Base-by-base conservation (phyloP, 2,797 vertebrate species). In the Rhyacichthys aspro region DNA sequence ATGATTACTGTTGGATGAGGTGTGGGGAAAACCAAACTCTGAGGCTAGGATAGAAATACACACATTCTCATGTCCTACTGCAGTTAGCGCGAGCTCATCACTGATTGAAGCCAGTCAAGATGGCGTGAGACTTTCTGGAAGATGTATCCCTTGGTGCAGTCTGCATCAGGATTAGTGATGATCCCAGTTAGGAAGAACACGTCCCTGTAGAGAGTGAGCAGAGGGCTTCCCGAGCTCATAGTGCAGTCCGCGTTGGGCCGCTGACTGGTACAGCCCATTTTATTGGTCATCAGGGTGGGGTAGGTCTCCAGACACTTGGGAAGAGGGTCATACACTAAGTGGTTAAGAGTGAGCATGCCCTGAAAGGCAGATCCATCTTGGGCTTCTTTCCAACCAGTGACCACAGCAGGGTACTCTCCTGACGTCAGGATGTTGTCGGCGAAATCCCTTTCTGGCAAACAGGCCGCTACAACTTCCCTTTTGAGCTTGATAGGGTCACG, bases 91-190 rank as follows among this genome's bases (percentile, higher is more conserved):
- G 77, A 55, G 37, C 45, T 46, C 86, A 92, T 86, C 17, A 88
- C 12, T 0, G 70, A 8, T 60, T 72, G 68, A 54, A 94, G 76
- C 93, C 93, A 94, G 38, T 70, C 69, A 11, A 91, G 76, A 63
- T 85, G 70, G 37, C 92, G 91, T 0, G 91, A 93, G 44, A 94
- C 90, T 66, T 92, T 94, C 76, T 93, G 91, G 74, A 90, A 90
- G 68, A 93, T 55, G 68, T 88, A 93, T 1, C 92, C 93, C 1
- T 84, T 74, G 15, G 7, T 67, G 76, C 93, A 93, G 15, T 90
- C 60, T 3, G 76, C 70, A 12, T 69, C 89, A 0, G 86, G 85
- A 50, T 43, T 68, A 71, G 77, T 92, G 59, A 93, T 65, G 28
- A 94, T 59, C 3, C 92, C 93, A 0, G 92, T 93, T 54, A 94